Base-by-base conservation (phyloP, 1,140 invertebrate genomes). In the Panulirus ornatus region DNA sequence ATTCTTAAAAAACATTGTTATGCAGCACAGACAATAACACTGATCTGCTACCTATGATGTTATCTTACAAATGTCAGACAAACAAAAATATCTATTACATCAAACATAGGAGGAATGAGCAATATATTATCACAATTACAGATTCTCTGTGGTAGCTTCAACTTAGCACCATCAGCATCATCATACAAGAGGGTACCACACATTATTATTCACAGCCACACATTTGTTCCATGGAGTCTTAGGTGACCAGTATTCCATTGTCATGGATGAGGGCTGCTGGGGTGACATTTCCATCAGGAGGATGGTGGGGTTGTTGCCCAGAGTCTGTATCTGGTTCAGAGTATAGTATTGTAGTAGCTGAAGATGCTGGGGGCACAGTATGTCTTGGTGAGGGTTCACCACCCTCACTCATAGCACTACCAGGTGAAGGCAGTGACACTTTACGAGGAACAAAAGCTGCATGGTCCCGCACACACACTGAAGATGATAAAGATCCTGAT, bases 121-220 rank as follows among this genome's bases (percentile, higher is more conserved):
- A 89, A 89, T 70, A 89, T 83, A 42, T 81, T 89, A 89, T 89
- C 88, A 89, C 88, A 89, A 83, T 83, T 44, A 89, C 88, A 89
- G 70, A 86, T 86, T 76, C 84, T 86, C 73, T 76, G 36, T 63
- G 44, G 83, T 73, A 76, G 81, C 66, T 83, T 83, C 88, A 89
- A 38, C 54, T 38, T 89, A 89, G 88, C 88, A 89, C 85, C 85
- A 88, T 58, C 84, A 78, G 34, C 54, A 85, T 44, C 42, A 36
- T 73, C 30, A 58, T 47, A 86, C 51, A 58, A 63, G 81, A 83
- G 58, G 58, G 58, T 83, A 66, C 58, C 30, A 83, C 81, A 83
- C 54, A 66, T 54, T 44, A 47, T 73, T 70, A 51, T 34, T 86
- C 84, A 86, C 84, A 86, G 84, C 84, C 84, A 36, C 44, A 76